Evolutionary conservation across 2,113 vertebrate genomes (phyloP).

Genomic region (Leptobrachium leishanense): DNA sequence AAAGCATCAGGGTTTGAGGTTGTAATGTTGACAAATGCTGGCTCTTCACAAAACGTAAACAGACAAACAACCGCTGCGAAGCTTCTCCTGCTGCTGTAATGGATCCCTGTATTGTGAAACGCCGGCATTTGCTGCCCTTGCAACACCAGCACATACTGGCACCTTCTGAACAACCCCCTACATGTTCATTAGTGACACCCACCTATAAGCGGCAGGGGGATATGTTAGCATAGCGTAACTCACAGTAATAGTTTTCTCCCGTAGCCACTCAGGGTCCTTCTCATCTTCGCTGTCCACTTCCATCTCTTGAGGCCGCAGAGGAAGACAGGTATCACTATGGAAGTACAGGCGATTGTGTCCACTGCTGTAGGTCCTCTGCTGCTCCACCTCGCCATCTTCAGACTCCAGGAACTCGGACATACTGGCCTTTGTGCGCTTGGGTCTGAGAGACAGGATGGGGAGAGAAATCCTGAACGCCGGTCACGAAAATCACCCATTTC

Average conservation of each 20-base stretch:
- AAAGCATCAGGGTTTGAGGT: no score
- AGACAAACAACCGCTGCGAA: no score
- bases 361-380: slow-evolving; percentile 94
- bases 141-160: no score
- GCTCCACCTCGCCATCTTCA: slow-evolving; percentile 94
- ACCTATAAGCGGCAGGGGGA: no score
- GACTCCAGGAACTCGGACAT: slow-evolving; percentile 96
- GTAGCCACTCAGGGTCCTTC: slow-evolving; percentile 92
- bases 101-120: no score
- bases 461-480: neutral
- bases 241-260: slow-evolving; percentile 96
- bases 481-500: neutral
- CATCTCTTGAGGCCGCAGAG: slow-evolving; percentile 96
- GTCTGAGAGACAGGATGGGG: slow-evolving; percentile 63
- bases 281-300: slow-evolving; percentile 97
- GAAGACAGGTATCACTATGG: slow-evolving; percentile 96
- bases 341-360: slow-evolving; percentile 98
- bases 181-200: no score
- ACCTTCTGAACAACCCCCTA: no score
- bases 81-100: no score
- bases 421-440: slow-evolving; percentile 94
- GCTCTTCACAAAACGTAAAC: no score
- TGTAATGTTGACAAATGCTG: no score
- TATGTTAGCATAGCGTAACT: slow-evolving; percentile 51
- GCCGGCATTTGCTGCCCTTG: no score